A percentile compares a stretch with the other conserved stretches of the same genome.
phyloP scores from a whole-genome alignment of 1,140 invertebrate species.

The Riptortus pedestris region DNA sequence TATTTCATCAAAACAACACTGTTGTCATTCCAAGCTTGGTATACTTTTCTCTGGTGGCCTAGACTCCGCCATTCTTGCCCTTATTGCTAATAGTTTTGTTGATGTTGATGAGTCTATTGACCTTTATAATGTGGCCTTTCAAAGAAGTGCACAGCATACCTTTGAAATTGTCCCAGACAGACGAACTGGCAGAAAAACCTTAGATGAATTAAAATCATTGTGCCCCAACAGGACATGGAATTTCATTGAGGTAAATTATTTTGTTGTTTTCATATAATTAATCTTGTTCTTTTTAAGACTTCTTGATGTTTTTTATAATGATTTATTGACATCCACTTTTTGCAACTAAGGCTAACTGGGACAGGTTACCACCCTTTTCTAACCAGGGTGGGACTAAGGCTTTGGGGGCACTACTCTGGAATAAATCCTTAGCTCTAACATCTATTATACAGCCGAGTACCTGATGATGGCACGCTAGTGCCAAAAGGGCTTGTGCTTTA shows the following conservation, averaged over 20 bases:
- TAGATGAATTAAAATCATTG: constrained; percentile 56
- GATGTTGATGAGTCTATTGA: constrained; percentile 65
- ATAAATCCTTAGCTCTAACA: no score
- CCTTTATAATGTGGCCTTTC: constrained; percentile 95
- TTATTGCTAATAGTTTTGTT: constrained; percentile 64
- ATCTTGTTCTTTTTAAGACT: no score
- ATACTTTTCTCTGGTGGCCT: constrained; percentile 91
- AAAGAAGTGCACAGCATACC: constrained; percentile 37
- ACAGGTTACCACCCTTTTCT: no score
- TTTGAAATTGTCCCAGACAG: constrained; percentile 64
- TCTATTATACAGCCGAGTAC: no score
- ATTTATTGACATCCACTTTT: no score
- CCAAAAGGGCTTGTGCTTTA: no score
- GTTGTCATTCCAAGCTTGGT: constrained; percentile 64
- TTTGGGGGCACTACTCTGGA: no score
- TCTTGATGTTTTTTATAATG: no score
- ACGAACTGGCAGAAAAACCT: constrained; percentile 60
- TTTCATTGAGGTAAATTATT: constrained; percentile 49
- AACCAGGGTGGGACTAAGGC: no score
- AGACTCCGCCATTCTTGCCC: constrained; percentile 82
- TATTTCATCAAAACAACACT: constrained; percentile 31
- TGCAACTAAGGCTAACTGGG: no score
- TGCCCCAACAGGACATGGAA: constrained; percentile 61
- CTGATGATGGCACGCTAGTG: no score
- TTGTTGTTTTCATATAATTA: not conserved